phyloP scores from a whole-genome alignment of 2,888 invertebrate species.

The Agrotis clavis region DNA sequence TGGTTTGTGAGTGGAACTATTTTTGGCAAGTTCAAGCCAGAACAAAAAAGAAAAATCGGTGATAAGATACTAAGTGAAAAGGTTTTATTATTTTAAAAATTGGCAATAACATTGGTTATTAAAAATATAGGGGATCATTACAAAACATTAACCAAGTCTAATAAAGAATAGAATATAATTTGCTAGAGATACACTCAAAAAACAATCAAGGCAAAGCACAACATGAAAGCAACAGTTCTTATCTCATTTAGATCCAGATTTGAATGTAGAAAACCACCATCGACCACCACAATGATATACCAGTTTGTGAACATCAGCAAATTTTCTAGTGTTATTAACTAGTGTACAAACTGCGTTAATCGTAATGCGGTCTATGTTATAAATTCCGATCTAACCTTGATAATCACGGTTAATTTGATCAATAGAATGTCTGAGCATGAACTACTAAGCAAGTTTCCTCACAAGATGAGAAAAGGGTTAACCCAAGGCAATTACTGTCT shows the following conservation, averaged over 20 bases:
- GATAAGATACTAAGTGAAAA: background rate
- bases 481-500: constrained; percentile 27
- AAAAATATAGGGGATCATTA: no score
- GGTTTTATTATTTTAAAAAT: background rate
- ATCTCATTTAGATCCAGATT: no score
- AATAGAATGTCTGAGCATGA: background rate
- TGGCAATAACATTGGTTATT: no score
- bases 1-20: background rate
- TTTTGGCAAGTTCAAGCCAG: background rate
- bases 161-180: no score
- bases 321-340: no score
- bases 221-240: no score
- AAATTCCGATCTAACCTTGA: background rate
- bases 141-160: no score
- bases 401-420: background rate
- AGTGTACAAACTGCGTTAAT: background rate
- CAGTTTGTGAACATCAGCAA: no score
- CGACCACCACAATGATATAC: no score
- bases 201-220: no score
- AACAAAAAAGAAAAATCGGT: background rate
- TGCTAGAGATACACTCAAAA: no score
- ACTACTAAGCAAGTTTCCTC: background rate
- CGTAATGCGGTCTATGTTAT: background rate
- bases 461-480: constrained; percentile 11
- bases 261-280: no score